Evolutionary conservation across 2,797 vertebrate species (phyloP).

Genomic region (Mallotus villosus): DNA sequence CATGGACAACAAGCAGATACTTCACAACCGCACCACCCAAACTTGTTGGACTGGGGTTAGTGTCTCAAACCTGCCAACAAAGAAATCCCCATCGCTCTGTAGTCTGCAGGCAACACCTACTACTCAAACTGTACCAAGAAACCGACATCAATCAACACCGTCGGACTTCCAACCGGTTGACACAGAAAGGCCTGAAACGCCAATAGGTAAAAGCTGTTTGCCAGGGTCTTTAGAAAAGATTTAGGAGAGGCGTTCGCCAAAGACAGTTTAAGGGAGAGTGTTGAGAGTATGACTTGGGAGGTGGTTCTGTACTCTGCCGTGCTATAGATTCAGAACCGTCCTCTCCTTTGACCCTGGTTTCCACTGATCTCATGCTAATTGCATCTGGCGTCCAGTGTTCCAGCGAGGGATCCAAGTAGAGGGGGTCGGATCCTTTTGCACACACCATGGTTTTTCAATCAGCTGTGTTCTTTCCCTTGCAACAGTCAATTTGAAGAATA

Average conservation of each 20-base stretch:
- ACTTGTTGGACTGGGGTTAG: background rate
- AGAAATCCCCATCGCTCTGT: too few relatives aligned
- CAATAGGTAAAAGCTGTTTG: too few relatives aligned
- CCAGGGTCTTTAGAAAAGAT: too few relatives aligned
- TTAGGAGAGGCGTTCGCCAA: background rate
- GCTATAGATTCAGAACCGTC: background rate
- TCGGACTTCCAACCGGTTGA: too few relatives aligned
- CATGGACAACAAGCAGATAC: conserved; percentile 26
- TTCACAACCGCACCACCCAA: conserved; percentile 24
- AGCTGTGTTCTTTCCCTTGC: conserved; percentile 36
- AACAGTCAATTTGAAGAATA: conserved; percentile 45
- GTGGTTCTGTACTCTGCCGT: background rate
- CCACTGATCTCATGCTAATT: conserved; percentile 60
- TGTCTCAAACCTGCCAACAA: conserved; percentile 13
- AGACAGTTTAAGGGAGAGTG: background rate
- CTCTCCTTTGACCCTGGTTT: conserved; percentile 32
- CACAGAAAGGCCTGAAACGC: too few relatives aligned
- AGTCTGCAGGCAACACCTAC: too few relatives aligned
- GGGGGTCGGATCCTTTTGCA: conserved; percentile 35
- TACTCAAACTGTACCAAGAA: too few relatives aligned
- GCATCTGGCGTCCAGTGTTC: conserved; percentile 55
- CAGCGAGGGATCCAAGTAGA: conserved; percentile 31
- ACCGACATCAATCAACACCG: too few relatives aligned
- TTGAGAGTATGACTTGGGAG: background rate
- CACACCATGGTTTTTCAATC: conserved; percentile 52